Percentiles rank a stretch among this genome's conserved stretches.
These are phyloP conservation scores for Leptinotarsa defecta DNA, from an alignment of 1,140 invertebrate species.

Conservation along the genomic window DNA sequence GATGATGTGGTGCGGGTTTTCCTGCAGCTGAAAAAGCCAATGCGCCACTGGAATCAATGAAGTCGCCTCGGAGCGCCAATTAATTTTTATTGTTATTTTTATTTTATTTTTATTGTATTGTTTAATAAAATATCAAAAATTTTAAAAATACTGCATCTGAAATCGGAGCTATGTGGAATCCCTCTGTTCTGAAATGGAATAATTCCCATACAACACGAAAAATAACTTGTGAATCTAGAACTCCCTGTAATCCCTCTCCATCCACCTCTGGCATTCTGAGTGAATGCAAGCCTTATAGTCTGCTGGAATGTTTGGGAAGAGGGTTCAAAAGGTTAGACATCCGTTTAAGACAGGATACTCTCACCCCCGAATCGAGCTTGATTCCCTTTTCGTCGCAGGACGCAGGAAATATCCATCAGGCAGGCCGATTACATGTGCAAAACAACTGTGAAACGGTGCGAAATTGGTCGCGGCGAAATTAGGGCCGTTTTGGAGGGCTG, in stretches of 20 bases:
- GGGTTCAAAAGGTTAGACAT: constrained; percentile 33
- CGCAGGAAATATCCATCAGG: constrained; percentile 37
- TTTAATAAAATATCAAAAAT: too few species aligned
- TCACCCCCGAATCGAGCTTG: constrained; percentile 33
- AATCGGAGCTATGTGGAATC: too few species aligned
- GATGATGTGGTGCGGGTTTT: too few species aligned
- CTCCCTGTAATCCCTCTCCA: neutral
- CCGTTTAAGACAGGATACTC: constrained; percentile 37
- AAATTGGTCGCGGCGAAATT: neutral
- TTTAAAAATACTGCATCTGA: too few species aligned
- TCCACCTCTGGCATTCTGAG: neutral
- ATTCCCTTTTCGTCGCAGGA: constrained; percentile 26
- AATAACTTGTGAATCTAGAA: neutral
- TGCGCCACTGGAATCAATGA: too few species aligned
- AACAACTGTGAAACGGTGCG: constrained; percentile 22
- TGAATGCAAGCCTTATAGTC: neutral
- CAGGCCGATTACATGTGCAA: constrained; percentile 16
- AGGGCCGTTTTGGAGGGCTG: neutral
- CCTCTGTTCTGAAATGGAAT: too few species aligned
- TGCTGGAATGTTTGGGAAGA: constrained; percentile 7
- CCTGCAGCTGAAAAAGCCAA: too few species aligned
- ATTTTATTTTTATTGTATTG: too few species aligned
- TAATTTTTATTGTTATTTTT: too few species aligned
- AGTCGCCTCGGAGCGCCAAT: too few species aligned
- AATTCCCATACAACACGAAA: too few species aligned